Base-by-base conservation (phyloP, 64 coral and sea anemone species). In the Cladopsammia gracilis region DNA sequence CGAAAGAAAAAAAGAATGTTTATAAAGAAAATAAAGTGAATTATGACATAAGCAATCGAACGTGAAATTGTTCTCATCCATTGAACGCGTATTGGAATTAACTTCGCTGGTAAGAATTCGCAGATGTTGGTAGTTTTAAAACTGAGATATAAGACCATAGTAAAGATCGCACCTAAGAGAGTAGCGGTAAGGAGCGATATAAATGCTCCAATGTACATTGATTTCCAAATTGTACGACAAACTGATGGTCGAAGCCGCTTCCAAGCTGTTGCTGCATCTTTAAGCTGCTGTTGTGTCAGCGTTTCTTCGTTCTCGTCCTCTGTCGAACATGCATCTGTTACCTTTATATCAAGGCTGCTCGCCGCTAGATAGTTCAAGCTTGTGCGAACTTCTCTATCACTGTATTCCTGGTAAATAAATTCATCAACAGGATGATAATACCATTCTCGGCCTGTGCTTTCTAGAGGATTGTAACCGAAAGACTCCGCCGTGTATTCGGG, bases 361-460 rank as follows among this genome's bases (percentile, higher is more conserved):
- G 34, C 15, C 70, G 70, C 43, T 0, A 45, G 7, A 72, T 45
- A 72, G 42, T 48, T 42, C 0, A 24, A 72, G 70, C 25, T 72
- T 13, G 22, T 46, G 6, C 3, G 52, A 16, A 10, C 11, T 72
- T 72, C 70, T 16, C 70, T 72, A 10, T 72, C 70, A 42, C 70
- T 72, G 70, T 72, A 72, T 72, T 72, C 26, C 15, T 72, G 70
- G 70, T 72, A 72, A 72, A 72, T 72, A 45, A 72, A 42, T 16
- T 72, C 70, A 72, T 72, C 70, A 45, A 72, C 22, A 42, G 70
- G 25, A 45, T 45, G 43, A 45, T 42, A 46, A 15, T 72, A 72
- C 70, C 70, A 72, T 72, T 72, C 70, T 72, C 70, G 25, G 16
- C 70, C 70, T 13, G 70, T 72, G 43, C 10, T 44, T 72, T 48